Conservation (phyloP, 2,888 invertebrate genomes). For the Pristionchus maxplancki region DNA sequence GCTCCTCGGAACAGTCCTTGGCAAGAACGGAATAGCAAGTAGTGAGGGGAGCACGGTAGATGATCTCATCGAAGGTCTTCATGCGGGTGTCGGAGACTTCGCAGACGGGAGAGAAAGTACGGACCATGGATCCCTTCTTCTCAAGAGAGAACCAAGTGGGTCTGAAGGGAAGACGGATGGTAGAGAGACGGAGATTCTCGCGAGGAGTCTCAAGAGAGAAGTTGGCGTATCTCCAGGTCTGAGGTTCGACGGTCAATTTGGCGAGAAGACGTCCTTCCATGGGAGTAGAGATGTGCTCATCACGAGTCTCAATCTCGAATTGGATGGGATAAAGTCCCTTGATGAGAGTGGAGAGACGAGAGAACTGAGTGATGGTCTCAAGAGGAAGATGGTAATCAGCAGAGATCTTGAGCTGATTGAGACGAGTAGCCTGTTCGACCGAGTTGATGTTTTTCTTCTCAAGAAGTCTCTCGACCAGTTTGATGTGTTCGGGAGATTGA, state of each 20-base stretch:
- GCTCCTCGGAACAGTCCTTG: conserved; percentile 78
- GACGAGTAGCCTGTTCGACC: conserved; percentile 48
- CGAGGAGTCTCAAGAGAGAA: conserved; percentile 69
- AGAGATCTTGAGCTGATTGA: conserved; percentile 61
- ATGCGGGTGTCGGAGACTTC: conserved; percentile 62
- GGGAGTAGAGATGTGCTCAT: neutral
- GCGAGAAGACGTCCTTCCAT: conserved; percentile 50
- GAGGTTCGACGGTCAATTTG: conserved; percentile 71
- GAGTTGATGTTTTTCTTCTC: conserved; percentile 17
- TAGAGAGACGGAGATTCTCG: conserved; percentile 60
- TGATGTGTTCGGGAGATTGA: conserved; percentile 55
- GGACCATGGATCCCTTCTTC: conserved; percentile 42
- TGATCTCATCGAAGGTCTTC: conserved; percentile 75
- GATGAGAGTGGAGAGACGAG: conserved; percentile 63
- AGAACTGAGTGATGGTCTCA: conserved; percentile 57
- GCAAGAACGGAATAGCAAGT: conserved; percentile 78
- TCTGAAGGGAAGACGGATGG: conserved; percentile 58
- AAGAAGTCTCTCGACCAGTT: neutral
- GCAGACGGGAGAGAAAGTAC: conserved; percentile 55
- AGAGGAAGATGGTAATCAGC: conserved; percentile 65
- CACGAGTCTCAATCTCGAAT: conserved; percentile 46
- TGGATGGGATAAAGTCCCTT: conserved; percentile 67
- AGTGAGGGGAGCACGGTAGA: conserved; percentile 70
- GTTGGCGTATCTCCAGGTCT: conserved; percentile 67
- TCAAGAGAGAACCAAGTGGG: conserved; percentile 50